Evolutionary conservation across 2,797 vertebrate genomes (phyloP), one percentile per base, ranked within the genome.

Genomic region (Paratrypauchen microcephalus): DNA sequence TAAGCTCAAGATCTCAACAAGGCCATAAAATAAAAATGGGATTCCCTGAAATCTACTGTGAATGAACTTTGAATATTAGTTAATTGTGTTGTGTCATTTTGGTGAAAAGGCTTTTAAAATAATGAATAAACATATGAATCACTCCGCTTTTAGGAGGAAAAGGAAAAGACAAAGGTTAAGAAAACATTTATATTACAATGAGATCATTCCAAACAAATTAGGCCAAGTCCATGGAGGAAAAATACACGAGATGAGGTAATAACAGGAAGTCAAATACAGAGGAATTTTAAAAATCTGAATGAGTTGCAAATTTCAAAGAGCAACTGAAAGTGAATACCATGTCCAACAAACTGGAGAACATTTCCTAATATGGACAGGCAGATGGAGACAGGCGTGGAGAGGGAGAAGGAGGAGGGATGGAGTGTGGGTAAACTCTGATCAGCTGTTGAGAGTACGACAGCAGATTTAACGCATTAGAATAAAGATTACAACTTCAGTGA

Each of bases 321-420:
- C 65, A 62, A 75, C 73, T 81, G 32, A 74, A 30, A 67, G 68
- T 21, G 48, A 70, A 82, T 41, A 63, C 54, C 73, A 67, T 74
- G 83, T 76, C 79, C 79, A 70, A 78, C 71, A 73, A 84, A 74
- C 80, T 83, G 50, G 75, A 83, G 87, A 91, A 91, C 87, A 87
- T 92, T 79, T 47, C 93, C 93, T 85, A 89, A 93, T 92, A 94
- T 87, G 93, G 93, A 83, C 71, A 89, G 58, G 72, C 71, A 74
- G 69, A 65, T 71, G 68, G 77, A 60, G 62, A 71, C 63, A 75
- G 77, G 67, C 68, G 73, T 67, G 76, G 66, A 66, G 66, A 63
- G 63, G 61, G 73, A 65, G 66, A 68, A 65, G 26, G 52, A 61
- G 55, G 47, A 63, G 75, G 55, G 47, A 55, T 21, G 41, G 15